These are phyloP conservation scores for Tinamus guttatus DNA, from an alignment of 2,113 vertebrate genomes.

Conservation along the genomic window DNA sequence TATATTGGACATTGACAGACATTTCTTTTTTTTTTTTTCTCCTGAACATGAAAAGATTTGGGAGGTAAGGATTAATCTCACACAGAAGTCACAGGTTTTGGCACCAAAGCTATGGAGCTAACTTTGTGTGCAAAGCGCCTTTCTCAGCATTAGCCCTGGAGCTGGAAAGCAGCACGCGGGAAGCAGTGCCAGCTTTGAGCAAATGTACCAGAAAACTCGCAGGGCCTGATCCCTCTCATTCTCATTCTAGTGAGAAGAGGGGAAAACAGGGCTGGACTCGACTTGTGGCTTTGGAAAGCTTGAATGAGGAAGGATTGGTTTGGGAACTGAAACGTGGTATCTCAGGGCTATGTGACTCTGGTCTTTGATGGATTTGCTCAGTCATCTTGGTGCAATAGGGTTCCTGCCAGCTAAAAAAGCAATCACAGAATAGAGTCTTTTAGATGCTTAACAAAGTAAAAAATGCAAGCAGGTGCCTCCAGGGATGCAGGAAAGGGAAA, in stretches of 20 bases:
- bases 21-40: not conserved
- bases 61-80: not conserved
- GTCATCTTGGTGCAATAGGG: not conserved
- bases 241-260: not conserved
- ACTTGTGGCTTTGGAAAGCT: not conserved
- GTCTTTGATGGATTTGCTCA: not conserved
- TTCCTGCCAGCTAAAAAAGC: not conserved
- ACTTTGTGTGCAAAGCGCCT: constrained; percentile 12
- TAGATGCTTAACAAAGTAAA: not conserved
- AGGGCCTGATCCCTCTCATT: not conserved
- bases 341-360: not conserved
- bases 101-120: not conserved
- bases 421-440: rapidly evolving
- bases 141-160: constrained; percentile 17
- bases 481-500: not conserved
- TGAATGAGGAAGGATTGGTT: not conserved
- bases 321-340: not conserved
- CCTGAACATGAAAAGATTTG: not conserved
- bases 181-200: not conserved
- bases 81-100: not conserved
- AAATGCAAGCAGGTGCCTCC: not conserved
- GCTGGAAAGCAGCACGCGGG: not conserved
- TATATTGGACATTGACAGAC: not conserved
- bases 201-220: not conserved
- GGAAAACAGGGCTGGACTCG: not conserved